A percentile compares a stretch with the other conserved stretches of the same genome.
phyloP scores from a whole-genome alignment of 2,888 invertebrate species.

The Physocephala rufipes region DNA sequence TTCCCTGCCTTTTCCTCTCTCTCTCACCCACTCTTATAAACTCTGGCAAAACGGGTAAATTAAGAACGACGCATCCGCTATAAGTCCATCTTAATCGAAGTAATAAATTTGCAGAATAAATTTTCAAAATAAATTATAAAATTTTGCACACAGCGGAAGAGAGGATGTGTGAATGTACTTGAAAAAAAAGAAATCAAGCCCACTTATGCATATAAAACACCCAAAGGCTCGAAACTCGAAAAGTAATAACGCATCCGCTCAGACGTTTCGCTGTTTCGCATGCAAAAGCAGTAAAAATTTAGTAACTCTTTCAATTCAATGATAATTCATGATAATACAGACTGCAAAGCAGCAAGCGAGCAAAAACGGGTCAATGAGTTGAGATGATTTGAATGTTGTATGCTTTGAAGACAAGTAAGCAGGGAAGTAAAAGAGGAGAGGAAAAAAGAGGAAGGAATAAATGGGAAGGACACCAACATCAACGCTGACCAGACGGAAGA shows the following conservation, averaged over 20 bases:
- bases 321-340: not conserved
- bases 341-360: not conserved
- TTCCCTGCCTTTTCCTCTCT: no score
- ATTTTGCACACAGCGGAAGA: not conserved
- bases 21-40: no score
- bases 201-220: not conserved
- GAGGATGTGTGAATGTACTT: not conserved
- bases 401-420: not conserved
- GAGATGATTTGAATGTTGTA: not conserved
- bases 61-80: not conserved
- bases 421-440: not conserved
- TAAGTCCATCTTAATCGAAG: conserved; percentile 58
- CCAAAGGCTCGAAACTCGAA: not conserved
- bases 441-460: not conserved
- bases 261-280: not conserved
- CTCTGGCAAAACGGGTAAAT: not conserved
- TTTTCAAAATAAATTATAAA: conserved; percentile 17
- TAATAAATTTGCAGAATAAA: conserved; percentile 54
- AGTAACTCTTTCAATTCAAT: no score
- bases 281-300: not conserved
- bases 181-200: no score
- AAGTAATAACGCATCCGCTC: not conserved
- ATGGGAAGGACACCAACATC: not conserved
- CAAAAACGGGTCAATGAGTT: not conserved
- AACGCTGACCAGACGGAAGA: not conserved